Evolutionary conservation across 1,140 invertebrate species (phyloP).

Genomic region (Pinna nobilis): DNA sequence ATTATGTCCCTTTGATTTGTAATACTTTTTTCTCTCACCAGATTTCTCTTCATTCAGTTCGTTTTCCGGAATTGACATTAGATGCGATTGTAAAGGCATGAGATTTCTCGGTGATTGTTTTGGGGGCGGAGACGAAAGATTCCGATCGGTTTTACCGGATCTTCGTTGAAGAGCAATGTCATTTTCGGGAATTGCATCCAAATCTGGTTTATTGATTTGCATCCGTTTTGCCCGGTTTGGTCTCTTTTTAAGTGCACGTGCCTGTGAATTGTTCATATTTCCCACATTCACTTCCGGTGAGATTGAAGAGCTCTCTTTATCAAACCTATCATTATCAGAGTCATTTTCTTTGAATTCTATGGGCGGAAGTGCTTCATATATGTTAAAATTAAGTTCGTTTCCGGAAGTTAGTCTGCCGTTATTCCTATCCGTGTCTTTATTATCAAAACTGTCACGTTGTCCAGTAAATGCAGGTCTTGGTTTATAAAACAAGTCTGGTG

Average conservation of each 20-base stretch:
- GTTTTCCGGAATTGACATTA: slow-evolving; percentile 31
- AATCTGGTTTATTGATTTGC: slow-evolving; percentile 38
- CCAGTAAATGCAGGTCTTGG: slow-evolving; percentile 12
- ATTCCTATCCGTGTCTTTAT: background rate
- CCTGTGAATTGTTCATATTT: slow-evolving; percentile 16
- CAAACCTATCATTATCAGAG: background rate
- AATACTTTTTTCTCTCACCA: background rate
- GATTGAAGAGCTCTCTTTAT: background rate
- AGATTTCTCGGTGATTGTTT: slow-evolving; percentile 39
- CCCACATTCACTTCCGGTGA: background rate
- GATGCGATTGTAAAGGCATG: slow-evolving; percentile 18
- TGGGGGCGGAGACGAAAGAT: slow-evolving; percentile 27
- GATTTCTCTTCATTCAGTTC: slow-evolving; percentile 19
- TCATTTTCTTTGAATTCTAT: slow-evolving; percentile 17
- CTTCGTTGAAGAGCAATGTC: slow-evolving; percentile 15
- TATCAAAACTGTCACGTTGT: background rate
- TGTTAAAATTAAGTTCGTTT: background rate
- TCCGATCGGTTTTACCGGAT: slow-evolving; percentile 18
- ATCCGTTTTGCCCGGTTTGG: slow-evolving; percentile 49
- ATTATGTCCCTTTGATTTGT: slow-evolving; percentile 12
- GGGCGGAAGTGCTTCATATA: background rate
- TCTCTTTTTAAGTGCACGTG: slow-evolving; percentile 34
- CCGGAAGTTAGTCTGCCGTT: background rate
- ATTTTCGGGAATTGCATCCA: slow-evolving; percentile 48
- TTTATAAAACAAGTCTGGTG: background rate